These are phyloP conservation scores for Drosophila paranaensis DNA, from an alignment of 2,888 invertebrate genomes.

Conservation along the genomic window DNA sequence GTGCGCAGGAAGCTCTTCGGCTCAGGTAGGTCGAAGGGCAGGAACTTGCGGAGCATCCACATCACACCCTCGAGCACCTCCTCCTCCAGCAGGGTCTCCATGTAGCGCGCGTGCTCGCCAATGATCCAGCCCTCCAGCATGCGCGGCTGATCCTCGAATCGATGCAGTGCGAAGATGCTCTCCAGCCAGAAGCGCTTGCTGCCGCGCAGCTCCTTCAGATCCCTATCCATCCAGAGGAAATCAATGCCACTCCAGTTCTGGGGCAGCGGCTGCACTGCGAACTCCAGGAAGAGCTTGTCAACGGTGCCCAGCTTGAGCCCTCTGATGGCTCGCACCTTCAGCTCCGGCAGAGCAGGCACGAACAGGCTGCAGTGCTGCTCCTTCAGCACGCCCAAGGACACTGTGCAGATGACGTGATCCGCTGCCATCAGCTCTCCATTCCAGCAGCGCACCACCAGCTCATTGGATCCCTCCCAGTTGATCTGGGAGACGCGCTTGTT, in stretches of 20 bases:
- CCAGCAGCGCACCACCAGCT: conserved; percentile 61
- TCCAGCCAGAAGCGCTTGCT: conserved; percentile 86
- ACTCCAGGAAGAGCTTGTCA: conserved; percentile 88
- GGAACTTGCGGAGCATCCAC: conserved; percentile 75
- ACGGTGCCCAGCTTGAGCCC: conserved; percentile 87
- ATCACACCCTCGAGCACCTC: conserved; percentile 76
- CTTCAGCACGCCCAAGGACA: conserved; percentile 87
- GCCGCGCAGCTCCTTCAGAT: conserved; percentile 75
- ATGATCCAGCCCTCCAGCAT: conserved; percentile 89
- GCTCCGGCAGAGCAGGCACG: conserved; percentile 85
- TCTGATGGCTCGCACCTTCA: conserved; percentile 86
- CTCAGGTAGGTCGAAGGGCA: conserved; percentile 63
- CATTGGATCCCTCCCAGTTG: conserved; percentile 45
- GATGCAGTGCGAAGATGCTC: conserved; percentile 88
- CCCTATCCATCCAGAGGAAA: conserved; percentile 86
- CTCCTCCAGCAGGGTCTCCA: conserved; percentile 87
- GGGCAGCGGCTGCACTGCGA: conserved; percentile 86
- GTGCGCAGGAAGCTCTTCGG: conserved; percentile 85
- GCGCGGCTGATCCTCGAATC: conserved; percentile 87
- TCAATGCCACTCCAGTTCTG: conserved; percentile 85
- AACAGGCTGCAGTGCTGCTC: conserved; percentile 83
- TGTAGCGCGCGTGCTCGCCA: conserved; percentile 87
- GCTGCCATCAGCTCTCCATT: conserved; percentile 84
- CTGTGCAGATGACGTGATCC: conserved; percentile 87
- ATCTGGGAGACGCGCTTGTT: conserved; percentile 69